Conservation (phyloP, 1,140 invertebrate species). For the Ostrea edulis region DNA sequence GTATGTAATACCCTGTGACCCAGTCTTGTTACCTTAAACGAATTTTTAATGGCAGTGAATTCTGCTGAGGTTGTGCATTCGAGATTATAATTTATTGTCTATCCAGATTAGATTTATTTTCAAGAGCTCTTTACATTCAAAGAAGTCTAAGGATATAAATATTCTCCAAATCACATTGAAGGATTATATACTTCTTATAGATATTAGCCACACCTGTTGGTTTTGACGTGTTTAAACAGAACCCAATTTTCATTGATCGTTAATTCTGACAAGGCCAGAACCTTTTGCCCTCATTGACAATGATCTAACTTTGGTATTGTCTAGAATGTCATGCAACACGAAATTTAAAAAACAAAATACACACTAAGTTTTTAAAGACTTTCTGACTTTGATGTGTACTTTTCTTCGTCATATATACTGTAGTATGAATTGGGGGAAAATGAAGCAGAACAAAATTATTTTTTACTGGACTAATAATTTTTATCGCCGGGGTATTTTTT, state of each 20-base stretch:
- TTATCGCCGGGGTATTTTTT: too few relatives aligned
- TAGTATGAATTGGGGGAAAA: too few relatives aligned
- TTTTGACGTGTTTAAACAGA: constrained; percentile 10
- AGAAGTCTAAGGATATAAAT: constrained; percentile 22
- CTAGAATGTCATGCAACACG: not conserved
- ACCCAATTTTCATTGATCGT: not conserved
- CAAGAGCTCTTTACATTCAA: constrained; percentile 6
- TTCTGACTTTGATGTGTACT: too few relatives aligned
- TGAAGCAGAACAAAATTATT: too few relatives aligned
- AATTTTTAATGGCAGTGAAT: not conserved
- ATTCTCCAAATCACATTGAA: not conserved
- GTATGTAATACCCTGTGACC: not conserved
- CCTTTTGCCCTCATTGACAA: not conserved
- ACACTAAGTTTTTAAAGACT: not conserved
- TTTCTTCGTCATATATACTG: too few relatives aligned
- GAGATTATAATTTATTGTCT: constrained; percentile 4
- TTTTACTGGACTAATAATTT: too few relatives aligned
- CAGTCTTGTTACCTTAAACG: not conserved
- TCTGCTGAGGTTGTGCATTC: constrained; percentile 4
- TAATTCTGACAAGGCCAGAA: not conserved
- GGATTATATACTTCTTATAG: not conserved
- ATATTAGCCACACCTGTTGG: constrained; percentile 13
- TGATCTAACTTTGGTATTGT: not conserved
- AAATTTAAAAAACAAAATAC: too few relatives aligned
- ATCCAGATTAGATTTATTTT: not conserved